These are phyloP conservation scores for Epirrita christyi DNA, from an alignment of 2,888 invertebrate genomes.

Conservation along the genomic window DNA sequence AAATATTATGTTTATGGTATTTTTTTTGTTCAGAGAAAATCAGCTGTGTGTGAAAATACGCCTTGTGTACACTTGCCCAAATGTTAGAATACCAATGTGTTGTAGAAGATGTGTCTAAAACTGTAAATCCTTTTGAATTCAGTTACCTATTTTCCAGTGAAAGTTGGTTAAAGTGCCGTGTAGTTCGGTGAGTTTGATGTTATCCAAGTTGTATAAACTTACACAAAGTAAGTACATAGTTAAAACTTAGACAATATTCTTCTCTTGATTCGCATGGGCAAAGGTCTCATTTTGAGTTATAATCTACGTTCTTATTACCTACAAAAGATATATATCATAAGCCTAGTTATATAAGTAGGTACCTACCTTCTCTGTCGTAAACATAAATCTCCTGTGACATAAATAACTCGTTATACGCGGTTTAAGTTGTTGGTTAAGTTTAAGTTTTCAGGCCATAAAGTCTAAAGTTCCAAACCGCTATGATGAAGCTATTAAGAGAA, in stretches of 20 bases:
- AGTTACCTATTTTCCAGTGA: slow-evolving; percentile 6
- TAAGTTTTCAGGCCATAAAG: slow-evolving; percentile 17
- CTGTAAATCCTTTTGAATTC: not conserved
- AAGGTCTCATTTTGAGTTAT: slow-evolving; percentile 21
- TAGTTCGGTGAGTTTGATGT: slow-evolving; percentile 19
- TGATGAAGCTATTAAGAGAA: slow-evolving; percentile 11
- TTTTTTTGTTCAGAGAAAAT: not conserved
- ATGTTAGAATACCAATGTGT: no score
- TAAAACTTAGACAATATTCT: slow-evolving; percentile 16
- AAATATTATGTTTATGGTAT: no score
- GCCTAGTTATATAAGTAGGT: no score
- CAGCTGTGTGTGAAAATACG: no score
- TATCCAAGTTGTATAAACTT: slow-evolving; percentile 16
- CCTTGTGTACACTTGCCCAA: no score
- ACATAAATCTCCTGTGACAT: slow-evolving; percentile 18
- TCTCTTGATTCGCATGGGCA: slow-evolving; percentile 10
- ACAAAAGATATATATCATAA: not conserved
- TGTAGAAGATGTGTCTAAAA: no score
- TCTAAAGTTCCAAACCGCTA: slow-evolving; percentile 7
- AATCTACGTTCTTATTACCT: slow-evolving; percentile 13
- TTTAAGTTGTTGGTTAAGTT: slow-evolving; percentile 13
- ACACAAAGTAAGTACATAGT: slow-evolving; percentile 19
- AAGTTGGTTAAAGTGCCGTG: slow-evolving; percentile 7
- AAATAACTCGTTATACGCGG: slow-evolving; percentile 17
- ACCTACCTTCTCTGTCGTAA: slow-evolving; percentile 14